Evolutionary conservation across 2,113 vertebrate genomes (phyloP).

Genomic region (Callipepla squamata): DNA sequence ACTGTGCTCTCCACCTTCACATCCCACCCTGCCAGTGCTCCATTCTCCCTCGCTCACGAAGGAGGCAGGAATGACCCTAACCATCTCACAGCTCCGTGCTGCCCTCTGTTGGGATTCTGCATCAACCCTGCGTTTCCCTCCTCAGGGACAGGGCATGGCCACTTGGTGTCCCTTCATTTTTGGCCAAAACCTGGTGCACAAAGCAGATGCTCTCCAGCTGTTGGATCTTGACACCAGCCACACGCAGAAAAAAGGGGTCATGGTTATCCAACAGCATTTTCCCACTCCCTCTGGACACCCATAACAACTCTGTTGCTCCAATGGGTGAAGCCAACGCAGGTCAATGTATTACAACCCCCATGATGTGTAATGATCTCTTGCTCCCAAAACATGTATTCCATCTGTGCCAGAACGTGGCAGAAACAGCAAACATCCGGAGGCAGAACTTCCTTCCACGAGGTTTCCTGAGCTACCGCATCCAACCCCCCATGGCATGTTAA

Average conservation of each 20-base stretch:
- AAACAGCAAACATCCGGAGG: not conserved
- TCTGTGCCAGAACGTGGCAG: not conserved
- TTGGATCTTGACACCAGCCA: not conserved
- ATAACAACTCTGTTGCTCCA: not conserved
- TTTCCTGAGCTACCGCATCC: not conserved
- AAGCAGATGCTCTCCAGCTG: not conserved
- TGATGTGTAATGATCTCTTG: no score
- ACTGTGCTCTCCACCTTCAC: not conserved
- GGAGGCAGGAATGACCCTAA: not conserved
- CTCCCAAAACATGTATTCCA: not conserved
- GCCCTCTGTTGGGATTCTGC: not conserved
- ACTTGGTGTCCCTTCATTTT: no score
- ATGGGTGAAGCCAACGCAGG: rapidly evolving
- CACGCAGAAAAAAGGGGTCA: not conserved
- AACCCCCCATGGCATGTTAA: not conserved
- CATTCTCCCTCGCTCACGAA: not conserved
- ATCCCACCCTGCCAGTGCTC: not conserved
- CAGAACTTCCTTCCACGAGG: not conserved
- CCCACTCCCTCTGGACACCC: rapidly evolving
- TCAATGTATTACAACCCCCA: not conserved
- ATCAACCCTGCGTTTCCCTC: not conserved
- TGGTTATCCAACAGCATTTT: not conserved
- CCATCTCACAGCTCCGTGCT: not conserved
- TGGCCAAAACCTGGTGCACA: not conserved
- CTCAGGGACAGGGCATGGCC: no score